Conservation (phyloP, 2,113 vertebrate species). For the Pseudorasbora parva region DNA sequence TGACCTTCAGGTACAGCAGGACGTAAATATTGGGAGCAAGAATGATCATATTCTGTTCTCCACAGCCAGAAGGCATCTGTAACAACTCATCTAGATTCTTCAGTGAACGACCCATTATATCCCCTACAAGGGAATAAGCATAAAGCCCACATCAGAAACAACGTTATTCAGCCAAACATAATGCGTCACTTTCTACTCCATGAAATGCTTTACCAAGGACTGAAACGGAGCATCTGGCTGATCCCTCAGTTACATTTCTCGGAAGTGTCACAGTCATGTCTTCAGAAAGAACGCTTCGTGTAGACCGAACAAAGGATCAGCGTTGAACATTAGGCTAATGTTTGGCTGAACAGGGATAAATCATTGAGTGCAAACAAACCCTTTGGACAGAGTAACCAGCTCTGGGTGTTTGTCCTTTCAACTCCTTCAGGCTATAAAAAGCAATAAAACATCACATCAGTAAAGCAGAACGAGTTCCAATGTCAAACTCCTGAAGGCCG, state of each 20-base stretch:
- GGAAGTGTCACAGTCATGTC: constrained; percentile 26
- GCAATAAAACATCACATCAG: neutral
- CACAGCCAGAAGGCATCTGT: constrained; percentile 85
- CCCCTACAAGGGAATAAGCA: constrained; percentile 71
- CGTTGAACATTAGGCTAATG: neutral
- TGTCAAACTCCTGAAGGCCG: neutral
- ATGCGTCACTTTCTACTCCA: neutral
- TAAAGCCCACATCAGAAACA: neutral
- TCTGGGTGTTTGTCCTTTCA: constrained; percentile 68
- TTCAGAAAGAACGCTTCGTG: constrained; percentile 36
- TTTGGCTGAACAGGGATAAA: neutral
- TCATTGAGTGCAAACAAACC: constrained; percentile 58
- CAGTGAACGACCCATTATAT: constrained; percentile 83
- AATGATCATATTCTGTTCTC: constrained; percentile 88
- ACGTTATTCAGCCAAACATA: no score
- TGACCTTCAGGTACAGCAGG: constrained; percentile 80
- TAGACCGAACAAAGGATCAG: neutral
- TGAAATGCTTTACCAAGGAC: constrained; percentile 73
- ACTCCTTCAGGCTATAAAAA: constrained; percentile 73
- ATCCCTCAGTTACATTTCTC: constrained; percentile 70
- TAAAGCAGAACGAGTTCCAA: neutral
- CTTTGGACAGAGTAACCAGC: constrained; percentile 72
- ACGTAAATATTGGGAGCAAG: constrained; percentile 89
- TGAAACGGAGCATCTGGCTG: constrained; percentile 77
- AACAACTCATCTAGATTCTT: constrained; percentile 81